Percentiles rank a stretch among this genome's conserved stretches.
These are phyloP conservation scores for Sylvilagus floridanus DNA, from an alignment of 2,797 vertebrate genomes.

Conservation along the genomic window DNA sequence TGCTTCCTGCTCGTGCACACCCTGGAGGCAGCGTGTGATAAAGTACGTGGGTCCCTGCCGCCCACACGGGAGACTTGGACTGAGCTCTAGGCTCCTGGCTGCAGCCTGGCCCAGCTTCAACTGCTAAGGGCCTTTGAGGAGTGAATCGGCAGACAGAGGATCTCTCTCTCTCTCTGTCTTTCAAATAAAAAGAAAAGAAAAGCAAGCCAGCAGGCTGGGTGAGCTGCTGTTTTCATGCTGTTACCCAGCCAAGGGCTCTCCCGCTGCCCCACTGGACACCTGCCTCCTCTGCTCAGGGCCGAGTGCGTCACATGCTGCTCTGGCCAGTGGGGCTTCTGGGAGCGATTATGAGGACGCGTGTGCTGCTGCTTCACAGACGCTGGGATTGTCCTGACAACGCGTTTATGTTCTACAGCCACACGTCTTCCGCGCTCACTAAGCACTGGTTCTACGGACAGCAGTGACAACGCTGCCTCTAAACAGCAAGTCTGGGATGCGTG, in stretches of 20 bases:
- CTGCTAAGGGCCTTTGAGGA: no score
- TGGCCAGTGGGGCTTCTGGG: neutral
- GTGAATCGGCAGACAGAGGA: no score
- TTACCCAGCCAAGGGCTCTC: neutral
- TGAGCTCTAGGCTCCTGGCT: no score
- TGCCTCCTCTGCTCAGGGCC: neutral
- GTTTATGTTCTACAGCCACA: conserved; percentile 36
- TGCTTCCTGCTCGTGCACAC: no score
- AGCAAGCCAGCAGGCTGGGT: neutral
- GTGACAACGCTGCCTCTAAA: conserved; percentile 1
- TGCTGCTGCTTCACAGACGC: conserved; percentile 44
- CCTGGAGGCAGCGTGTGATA: no score
- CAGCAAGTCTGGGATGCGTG: neutral
- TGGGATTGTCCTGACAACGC: conserved; percentile 51
- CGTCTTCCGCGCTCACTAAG: conserved; percentile 22
- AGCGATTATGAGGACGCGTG: conserved; percentile 38
- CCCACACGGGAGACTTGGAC: no score
- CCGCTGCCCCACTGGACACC: neutral
- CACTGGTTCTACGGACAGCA: conserved; percentile 25
- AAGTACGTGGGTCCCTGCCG: no score
- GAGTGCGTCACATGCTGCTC: neutral
- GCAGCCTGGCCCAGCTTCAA: no score
- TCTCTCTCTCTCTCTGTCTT: no score
- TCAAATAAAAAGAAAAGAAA: no score
- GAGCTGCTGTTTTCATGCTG: neutral